phyloP scores from a whole-genome alignment of 2,113 vertebrate species.

The Pandion haliaetus region DNA sequence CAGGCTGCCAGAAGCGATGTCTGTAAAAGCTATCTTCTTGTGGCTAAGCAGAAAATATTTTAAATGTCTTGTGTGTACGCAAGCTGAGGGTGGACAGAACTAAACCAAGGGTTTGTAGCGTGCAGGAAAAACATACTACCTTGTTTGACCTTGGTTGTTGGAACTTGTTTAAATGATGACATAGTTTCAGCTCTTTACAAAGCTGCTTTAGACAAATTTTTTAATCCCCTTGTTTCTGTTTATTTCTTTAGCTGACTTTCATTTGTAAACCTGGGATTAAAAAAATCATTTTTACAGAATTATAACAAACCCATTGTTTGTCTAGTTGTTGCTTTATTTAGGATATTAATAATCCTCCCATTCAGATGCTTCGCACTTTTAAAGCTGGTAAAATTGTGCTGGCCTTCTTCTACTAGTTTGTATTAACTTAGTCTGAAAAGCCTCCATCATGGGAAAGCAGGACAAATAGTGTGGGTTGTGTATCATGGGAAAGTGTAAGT shows the following conservation, averaged over 20 bases:
- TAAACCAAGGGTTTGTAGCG: background rate
- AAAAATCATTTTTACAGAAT: slow-evolving; percentile 33
- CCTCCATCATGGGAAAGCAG: background rate
- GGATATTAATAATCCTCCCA: slow-evolving; percentile 14
- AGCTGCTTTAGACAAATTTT: slow-evolving; percentile 44
- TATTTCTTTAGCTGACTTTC: slow-evolving; percentile 32
- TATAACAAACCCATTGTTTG: background rate
- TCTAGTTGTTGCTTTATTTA: background rate
- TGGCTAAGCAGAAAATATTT: background rate
- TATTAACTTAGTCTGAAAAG: background rate
- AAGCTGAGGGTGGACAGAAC: background rate
- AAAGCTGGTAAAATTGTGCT: background rate
- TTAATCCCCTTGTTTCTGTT: slow-evolving; percentile 50
- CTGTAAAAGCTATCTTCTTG: background rate
- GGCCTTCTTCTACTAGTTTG: background rate
- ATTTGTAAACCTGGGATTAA: slow-evolving; percentile 38
- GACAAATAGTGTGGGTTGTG: background rate
- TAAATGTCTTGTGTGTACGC: background rate
- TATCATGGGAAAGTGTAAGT: background rate
- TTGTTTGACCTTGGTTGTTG: slow-evolving; percentile 11
- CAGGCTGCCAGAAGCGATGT: background rate
- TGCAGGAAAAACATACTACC: background rate
- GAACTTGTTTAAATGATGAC: background rate
- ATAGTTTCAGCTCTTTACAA: slow-evolving; percentile 45
- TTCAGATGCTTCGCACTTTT: background rate